phyloP scores from a whole-genome alignment of 2,113 vertebrate genomes.

The Phoxinus phoxinus region DNA sequence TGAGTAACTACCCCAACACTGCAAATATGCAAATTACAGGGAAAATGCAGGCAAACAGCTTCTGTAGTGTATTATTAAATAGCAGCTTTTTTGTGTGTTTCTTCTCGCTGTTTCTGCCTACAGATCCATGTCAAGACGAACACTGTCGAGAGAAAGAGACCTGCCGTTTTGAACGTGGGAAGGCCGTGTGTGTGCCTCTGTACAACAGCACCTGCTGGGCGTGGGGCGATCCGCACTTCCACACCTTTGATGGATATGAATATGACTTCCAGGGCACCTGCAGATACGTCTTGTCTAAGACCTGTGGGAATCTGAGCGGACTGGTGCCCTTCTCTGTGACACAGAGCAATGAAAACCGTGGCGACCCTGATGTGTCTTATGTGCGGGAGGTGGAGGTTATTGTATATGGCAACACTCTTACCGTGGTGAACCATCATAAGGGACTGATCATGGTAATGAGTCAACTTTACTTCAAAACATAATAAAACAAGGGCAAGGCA shows the following conservation, averaged over 20 bases:
- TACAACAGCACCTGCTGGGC: conserved; percentile 73
- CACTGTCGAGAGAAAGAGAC: conserved; percentile 79
- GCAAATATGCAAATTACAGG: background rate
- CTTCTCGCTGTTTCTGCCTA: background rate
- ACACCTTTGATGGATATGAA: conserved; percentile 78
- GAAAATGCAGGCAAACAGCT: background rate
- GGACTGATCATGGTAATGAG: conserved; percentile 80
- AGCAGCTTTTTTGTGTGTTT: background rate
- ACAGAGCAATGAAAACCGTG: conserved; percentile 81
- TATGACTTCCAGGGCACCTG: conserved; percentile 84
- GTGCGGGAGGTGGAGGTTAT: conserved; percentile 72
- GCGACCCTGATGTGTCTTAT: conserved; percentile 73
- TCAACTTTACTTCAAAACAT: too few species aligned
- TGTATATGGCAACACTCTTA: conserved; percentile 70
- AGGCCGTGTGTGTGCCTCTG: conserved; percentile 74
- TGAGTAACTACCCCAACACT: too few species aligned
- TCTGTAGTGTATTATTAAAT: background rate
- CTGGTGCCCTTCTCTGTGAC: conserved; percentile 79
- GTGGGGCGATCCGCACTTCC: conserved; percentile 81
- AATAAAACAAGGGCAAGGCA: too few species aligned
- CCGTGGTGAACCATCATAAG: conserved; percentile 70
- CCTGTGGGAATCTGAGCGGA: conserved; percentile 62
- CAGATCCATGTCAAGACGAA: conserved; percentile 80
- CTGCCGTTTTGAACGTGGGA: conserved; percentile 65
- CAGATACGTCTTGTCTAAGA: conserved; percentile 73